Evolutionary conservation across 2,888 invertebrate genomes (phyloP), one percentile per base, ranked within the genome.

Genomic region (Biston betularia): DNA sequence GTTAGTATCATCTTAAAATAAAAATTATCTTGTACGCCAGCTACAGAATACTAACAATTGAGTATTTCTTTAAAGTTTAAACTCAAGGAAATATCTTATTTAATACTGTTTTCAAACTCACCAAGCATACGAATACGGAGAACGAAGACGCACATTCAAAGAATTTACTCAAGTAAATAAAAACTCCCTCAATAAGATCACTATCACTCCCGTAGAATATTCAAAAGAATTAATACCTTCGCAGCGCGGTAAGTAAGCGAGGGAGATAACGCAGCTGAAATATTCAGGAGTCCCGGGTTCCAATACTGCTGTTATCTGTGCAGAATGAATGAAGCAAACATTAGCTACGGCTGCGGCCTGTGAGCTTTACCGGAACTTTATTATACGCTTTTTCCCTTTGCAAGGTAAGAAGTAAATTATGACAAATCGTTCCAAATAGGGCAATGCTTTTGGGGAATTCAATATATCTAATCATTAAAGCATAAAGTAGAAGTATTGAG

Each of bases 181-280:
- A 62, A 75, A 64, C 69, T 65, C 70, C 66, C 69, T 70, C 74
- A 73, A 70, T 74, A 68, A 74, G 77, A 76, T 76, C 71, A 68
- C 69, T 77, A 77, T 79, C 77, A 71, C 66, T 53, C 65, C 62
- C 72, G 53, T 79, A 69, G 75, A 80, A 81, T 81, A 83, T 83
- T 78, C 83, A 82, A 76, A 77, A 78, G 75, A 78, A 82, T 79
- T 82, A 81, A 80, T 79, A 77, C 78, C 70, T 73, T 70, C 71
- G 74, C 80, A 71, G 79, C 77, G 72, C 63, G 72, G 73, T 79
- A 76, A 77, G 78, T 77, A 82, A 80, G 74, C 75, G 78, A 76
- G 75, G 75, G 70, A 82, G 79, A 79, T 78, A 80, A 79, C 72
- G 71, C 73, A 72, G 76, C 38, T 82, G 73, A 82, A 82, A 81